Conservation (phyloP, 2,888 invertebrate genomes). For the Cryptocephalus moraei region DNA sequence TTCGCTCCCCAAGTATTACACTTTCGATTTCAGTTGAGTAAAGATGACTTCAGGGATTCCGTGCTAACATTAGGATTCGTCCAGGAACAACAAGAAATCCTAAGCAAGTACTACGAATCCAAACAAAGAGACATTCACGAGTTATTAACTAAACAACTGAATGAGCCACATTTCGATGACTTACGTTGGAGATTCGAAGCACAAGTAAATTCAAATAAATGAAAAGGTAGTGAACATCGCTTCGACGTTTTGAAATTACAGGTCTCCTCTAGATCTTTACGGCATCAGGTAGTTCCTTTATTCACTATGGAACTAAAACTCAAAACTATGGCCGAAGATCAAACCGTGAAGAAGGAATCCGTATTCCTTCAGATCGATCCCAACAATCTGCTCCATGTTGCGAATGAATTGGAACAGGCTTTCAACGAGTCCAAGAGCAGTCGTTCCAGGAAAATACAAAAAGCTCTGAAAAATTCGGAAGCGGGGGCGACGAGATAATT, state of each 20-base stretch:
- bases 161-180: constrained; percentile 44
- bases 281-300: constrained; percentile 48
- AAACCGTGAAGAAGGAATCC: constrained; percentile 32
- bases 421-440: constrained; percentile 49
- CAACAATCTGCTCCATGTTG: constrained; percentile 50
- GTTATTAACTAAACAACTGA: constrained; percentile 33
- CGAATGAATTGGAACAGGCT: constrained; percentile 52
- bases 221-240: background rate
- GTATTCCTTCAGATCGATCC: constrained; percentile 49
- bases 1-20: background rate
- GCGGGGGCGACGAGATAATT: too few relatives aligned
- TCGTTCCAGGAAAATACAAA: constrained; percentile 34
- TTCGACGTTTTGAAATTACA: constrained; percentile 20
- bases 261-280: constrained; percentile 48
- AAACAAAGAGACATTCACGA: constrained; percentile 46
- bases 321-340: constrained; percentile 25
- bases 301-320: constrained; percentile 46
- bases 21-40: constrained; percentile 34
- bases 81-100: constrained; percentile 46
- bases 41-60: constrained; percentile 41
- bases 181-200: constrained; percentile 60
- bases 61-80: constrained; percentile 46
- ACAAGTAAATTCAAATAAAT: constrained; percentile 34
- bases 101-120: constrained; percentile 49
- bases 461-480: constrained; percentile 24